Percentiles rank a stretch among this genome's conserved stretches.
phyloP scores from a whole-genome alignment of 2,888 invertebrate genomes.

The Drosophila mettleri region DNA sequence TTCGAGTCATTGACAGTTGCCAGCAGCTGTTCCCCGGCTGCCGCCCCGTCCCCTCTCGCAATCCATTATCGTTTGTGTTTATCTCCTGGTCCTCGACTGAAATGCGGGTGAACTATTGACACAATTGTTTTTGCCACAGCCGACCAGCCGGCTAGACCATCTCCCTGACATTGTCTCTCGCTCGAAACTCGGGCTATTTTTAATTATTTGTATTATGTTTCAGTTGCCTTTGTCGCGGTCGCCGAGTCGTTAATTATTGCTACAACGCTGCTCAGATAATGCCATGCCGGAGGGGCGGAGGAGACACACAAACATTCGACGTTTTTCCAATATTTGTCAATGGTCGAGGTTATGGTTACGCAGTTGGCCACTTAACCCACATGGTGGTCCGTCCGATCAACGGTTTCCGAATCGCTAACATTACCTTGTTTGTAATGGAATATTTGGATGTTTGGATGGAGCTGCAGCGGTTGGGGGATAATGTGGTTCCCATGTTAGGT shows the following conservation, averaged over 20 bases:
- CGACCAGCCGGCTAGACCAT: conserved; percentile 46
- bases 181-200: conserved; percentile 65
- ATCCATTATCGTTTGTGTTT: conserved; percentile 69
- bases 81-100: conserved; percentile 55
- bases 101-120: conserved; percentile 79
- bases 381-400: conserved; percentile 48
- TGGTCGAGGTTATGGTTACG: conserved; percentile 49
- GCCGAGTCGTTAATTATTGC: conserved; percentile 59
- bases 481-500: conserved; percentile 71
- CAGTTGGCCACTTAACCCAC: conserved; percentile 62
- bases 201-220: conserved; percentile 80
- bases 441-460: not conserved
- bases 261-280: conserved; percentile 52
- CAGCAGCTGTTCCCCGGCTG: conserved; percentile 58
- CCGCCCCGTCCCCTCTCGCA: not conserved
- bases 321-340: conserved; percentile 67
- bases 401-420: conserved; percentile 39
- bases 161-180: conserved; percentile 42
- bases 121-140: conserved; percentile 71
- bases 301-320: conserved; percentile 14
- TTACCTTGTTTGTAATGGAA: conserved; percentile 21
- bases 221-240: conserved; percentile 53
- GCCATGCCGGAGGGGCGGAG: conserved; percentile 5
- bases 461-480: conserved; percentile 21
- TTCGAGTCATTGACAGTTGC: conserved; percentile 66